phyloP scores from a whole-genome alignment of 2,113 vertebrate genomes.

The Rattus norvegicus region GRCr8 NC_086038.1:53726501-53727000 shows the following conservation, averaged over 20 bases:
- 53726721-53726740: not conserved
- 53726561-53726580: constrained; percentile 28
- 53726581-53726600: constrained; percentile 48
- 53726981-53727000: not conserved
- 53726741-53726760: not conserved
- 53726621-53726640: constrained; percentile 77
- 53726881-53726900: not conserved
- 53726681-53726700: not conserved
- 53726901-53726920: not conserved
- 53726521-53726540: constrained; percentile 67
- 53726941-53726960: not conserved
- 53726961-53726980: not conserved
- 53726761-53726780: not conserved
- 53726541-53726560: constrained; percentile 61
- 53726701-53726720: not conserved
- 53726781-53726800: constrained; percentile 34
- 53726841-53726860: not conserved
- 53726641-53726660: constrained; percentile 74
- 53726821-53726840: not conserved
- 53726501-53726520: constrained; percentile 74
- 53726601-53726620: constrained; percentile 62
- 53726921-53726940: not conserved
- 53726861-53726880: not conserved
- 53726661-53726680: not conserved
- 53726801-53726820: not conserved